Percentiles rank a stretch among this genome's conserved stretches.
These are phyloP conservation scores for Anseranas semipalmata DNA, from an alignment of 2,113 vertebrate species.

Conservation along the genomic window DNA sequence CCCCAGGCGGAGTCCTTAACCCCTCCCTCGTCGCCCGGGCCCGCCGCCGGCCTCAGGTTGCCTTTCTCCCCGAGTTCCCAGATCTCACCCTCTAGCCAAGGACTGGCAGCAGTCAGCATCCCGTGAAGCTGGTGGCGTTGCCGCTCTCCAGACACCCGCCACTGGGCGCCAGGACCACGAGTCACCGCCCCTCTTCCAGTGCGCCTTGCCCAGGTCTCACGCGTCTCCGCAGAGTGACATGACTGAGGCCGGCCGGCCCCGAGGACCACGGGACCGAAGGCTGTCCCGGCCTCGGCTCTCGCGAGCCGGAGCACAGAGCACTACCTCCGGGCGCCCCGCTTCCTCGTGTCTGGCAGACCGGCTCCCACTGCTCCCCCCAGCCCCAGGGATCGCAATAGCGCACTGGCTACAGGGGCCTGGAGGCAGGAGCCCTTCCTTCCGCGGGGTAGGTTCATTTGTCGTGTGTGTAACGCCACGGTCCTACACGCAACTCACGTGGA, in stretches of 20 bases:
- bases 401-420: slow-evolving; percentile 14
- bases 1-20: background rate
- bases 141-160: background rate
- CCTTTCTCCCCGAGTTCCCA: background rate
- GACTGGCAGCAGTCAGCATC: background rate
- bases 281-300: background rate
- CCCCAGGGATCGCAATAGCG: slow-evolving; percentile 4
- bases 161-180: background rate
- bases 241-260: slow-evolving; percentile 27
- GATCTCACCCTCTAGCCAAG: background rate
- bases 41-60: slow-evolving; percentile 9
- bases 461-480: slow-evolving; percentile 63
- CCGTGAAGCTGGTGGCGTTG: background rate
- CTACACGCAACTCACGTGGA: slow-evolving; percentile 51
- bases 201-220: background rate
- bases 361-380: background rate
- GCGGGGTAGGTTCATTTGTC: slow-evolving; percentile 80
- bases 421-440: slow-evolving; percentile 20
- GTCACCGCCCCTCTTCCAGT: background rate
- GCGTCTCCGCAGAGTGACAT: background rate
- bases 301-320: slow-evolving; percentile 24
- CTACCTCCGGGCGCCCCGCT: slow-evolving; percentile 9
- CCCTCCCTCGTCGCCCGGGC: background rate
- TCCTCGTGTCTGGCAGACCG: background rate
- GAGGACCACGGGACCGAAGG: slow-evolving; percentile 2